Evolutionary conservation across 2,113 vertebrate genomes (phyloP).

Genomic region (Donacobius atricapilla): DNA sequence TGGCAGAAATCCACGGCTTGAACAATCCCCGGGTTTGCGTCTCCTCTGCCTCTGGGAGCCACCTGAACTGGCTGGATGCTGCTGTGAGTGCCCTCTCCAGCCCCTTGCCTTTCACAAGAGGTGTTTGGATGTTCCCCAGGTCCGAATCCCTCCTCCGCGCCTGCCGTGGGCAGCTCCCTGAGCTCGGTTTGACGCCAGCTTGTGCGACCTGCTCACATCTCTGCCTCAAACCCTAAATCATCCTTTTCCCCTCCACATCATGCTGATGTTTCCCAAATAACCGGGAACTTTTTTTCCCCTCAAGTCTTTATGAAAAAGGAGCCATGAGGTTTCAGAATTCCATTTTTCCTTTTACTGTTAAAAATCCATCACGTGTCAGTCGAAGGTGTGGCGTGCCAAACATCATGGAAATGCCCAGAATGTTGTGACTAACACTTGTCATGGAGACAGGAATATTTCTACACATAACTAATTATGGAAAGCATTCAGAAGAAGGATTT

Average conservation of each 20-base stretch:
- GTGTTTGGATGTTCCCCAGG: slow-evolving; percentile 23
- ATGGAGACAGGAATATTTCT: background rate
- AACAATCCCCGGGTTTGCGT: slow-evolving; percentile 15
- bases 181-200: background rate
- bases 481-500: background rate
- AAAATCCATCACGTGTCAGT: background rate
- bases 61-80: background rate
- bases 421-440: background rate
- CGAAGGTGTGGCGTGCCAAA: background rate
- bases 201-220: background rate
- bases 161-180: background rate
- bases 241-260: background rate
- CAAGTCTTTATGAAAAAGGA: background rate
- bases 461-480: background rate
- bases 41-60: background rate
- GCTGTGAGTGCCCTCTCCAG: background rate
- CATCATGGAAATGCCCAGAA: background rate
- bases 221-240: background rate
- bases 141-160: background rate
- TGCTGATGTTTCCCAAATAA: background rate
- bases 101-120: background rate
- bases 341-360: background rate
- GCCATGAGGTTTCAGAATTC: background rate
- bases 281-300: background rate
- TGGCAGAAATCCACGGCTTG: slow-evolving; percentile 16